Evolutionary conservation across 2,888 invertebrate genomes (phyloP).

Genomic region (Balanococcus diminutus): DNA sequence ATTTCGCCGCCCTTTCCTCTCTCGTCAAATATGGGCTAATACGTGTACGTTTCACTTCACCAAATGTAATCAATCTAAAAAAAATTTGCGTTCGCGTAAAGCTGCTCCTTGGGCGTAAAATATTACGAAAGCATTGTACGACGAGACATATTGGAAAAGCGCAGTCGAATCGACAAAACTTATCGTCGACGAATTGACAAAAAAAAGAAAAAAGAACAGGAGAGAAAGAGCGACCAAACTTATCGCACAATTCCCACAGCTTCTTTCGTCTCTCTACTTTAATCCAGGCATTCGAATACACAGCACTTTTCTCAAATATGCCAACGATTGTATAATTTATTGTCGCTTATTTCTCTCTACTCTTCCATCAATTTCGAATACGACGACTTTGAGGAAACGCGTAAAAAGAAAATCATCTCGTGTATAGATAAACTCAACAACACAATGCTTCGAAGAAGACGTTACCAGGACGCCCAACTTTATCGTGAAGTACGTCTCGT

Average conservation of each 20-base stretch:
- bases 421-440: neutral
- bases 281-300: neutral
- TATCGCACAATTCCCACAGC: neutral
- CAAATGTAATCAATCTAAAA: neutral
- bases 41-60: neutral
- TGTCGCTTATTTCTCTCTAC: neutral
- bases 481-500: no score
- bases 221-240: no score
- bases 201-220: no score
- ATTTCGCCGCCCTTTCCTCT: neutral
- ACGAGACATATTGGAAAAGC: neutral
- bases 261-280: neutral
- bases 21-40: neutral
- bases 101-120: no score
- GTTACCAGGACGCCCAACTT: neutral
- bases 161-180: neutral
- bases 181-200: neutral
- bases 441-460: no score
- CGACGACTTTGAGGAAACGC: neutral
- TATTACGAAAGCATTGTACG: neutral
- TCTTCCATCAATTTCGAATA: neutral
- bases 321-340: constrained; percentile 7
- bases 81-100: no score
- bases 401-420: neutral
- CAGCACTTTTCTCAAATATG: neutral